Evolutionary conservation across 2,797 vertebrate species (phyloP).

Genomic region (Phoeniculus purpureus): DNA sequence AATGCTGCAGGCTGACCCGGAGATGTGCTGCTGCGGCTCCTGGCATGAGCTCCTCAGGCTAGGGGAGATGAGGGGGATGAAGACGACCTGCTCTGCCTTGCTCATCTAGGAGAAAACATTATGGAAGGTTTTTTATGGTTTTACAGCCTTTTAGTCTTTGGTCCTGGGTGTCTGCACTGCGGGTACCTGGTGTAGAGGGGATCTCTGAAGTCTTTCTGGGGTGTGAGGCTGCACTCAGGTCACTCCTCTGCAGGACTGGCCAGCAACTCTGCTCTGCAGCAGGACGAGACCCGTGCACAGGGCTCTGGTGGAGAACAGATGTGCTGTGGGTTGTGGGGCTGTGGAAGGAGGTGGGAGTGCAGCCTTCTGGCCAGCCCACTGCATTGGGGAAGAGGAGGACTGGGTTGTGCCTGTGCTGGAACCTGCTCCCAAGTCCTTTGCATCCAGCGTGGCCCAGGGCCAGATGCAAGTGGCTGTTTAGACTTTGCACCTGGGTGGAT

Average conservation of each 20-base stretch:
- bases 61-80: background rate
- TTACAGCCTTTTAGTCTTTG: background rate
- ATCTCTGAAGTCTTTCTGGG: background rate
- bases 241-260: background rate
- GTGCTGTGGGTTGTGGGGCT: background rate
- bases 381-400: background rate
- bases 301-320: background rate
- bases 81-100: background rate
- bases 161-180: background rate
- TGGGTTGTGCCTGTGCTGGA: background rate
- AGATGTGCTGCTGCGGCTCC: background rate
- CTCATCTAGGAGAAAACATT: background rate
- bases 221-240: background rate
- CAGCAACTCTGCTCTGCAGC: background rate
- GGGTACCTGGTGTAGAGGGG: background rate
- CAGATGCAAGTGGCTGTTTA: background rate
- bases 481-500: background rate
- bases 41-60: background rate
- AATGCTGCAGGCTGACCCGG: background rate
- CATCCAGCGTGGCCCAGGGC: background rate
- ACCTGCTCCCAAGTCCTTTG: accelerated
- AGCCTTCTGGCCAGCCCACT: accelerated
- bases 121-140: background rate
- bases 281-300: background rate
- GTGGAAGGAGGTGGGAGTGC: accelerated